phyloP scores from a whole-genome alignment of 2,888 invertebrate species.

The Melanostoma scalare region DNA sequence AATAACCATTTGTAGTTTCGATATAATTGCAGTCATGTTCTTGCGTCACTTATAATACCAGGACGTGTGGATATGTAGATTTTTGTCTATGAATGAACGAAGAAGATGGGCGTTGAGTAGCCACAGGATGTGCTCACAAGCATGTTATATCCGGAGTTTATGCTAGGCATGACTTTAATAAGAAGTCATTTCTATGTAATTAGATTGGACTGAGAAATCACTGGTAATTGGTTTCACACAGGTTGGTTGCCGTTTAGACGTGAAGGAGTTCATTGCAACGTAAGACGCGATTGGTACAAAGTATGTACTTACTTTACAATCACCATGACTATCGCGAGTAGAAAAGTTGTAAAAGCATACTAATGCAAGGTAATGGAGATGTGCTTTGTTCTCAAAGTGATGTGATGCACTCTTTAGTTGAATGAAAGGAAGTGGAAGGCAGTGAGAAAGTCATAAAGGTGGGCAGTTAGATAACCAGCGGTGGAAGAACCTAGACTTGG shows the following conservation, averaged over 20 bases:
- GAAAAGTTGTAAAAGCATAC: constrained; percentile 29
- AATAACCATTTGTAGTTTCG: constrained; percentile 67
- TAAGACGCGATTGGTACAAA: constrained; percentile 37
- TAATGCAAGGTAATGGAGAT: constrained; percentile 28
- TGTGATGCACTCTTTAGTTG: background rate
- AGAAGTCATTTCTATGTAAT: constrained; percentile 19
- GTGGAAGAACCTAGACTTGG: background rate
- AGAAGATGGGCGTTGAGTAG: constrained; percentile 17
- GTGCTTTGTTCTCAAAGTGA: constrained; percentile 6
- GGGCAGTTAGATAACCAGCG: background rate
- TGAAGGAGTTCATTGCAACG: constrained; percentile 11
- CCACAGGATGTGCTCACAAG: constrained; percentile 53
- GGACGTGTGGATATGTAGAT: constrained; percentile 28
- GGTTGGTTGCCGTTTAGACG: constrained; percentile 21
- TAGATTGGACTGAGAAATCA: constrained; percentile 61
- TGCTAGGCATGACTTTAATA: constrained; percentile 12
- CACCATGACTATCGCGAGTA: background rate
- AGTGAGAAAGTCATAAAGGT: background rate
- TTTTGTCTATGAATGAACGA: constrained; percentile 6
- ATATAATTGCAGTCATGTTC: constrained; percentile 67
- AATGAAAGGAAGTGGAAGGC: constrained; percentile 18
- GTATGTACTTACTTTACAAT: constrained; percentile 9
- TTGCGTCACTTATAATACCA: constrained; percentile 50
- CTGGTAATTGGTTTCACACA: constrained; percentile 67
- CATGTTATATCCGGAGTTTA: constrained; percentile 63